Base-by-base conservation (phyloP, 1,140 invertebrate genomes). In the Sitophilus oryzae region DNA sequence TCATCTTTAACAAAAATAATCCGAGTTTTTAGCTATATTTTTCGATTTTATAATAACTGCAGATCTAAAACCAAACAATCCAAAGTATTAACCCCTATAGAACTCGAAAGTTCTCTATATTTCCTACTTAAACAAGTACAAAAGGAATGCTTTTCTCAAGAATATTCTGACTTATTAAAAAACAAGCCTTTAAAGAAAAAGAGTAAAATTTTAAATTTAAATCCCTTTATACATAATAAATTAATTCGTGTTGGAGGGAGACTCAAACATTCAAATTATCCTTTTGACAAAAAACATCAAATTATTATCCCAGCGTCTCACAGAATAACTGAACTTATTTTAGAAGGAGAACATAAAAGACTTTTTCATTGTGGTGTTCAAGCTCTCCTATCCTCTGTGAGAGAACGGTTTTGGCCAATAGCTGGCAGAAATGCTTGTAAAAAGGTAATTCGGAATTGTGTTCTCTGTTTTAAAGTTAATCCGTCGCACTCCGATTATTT, bases 191-290 rank as follows among this genome's bases (percentile, higher is more conserved):
- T 60, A 10, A n/a, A 34, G n/a, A 40, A 25, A 6, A 57, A 46
- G 23, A 57, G 48, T 22, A 52, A 46, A 47, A 4, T 52, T 35
- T 23, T 34, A n/a, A 37, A 14, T 6, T 18, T 57, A 20, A 45
- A 21, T 14, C 61, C 66, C 9, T 63, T 66, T 48, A n/a, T 68
- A 1, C 52, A 61, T 34, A 45, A 42, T 9, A 22, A 25, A 15
- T 11, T 67, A 3, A 23, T 69, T 2, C 16, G 62, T n/a, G 62
- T 70, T 8, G 64, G 67, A 16, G 64, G 67, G 16, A 48, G 66
- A 49, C 35, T 66, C 2, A 6, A 42, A 18, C 49, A 67, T n/a
- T 44, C 61, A 9, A 30, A 36, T 10, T 23, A 56, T 15, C 8
- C 52, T 8, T 55, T 37, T 40, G 41, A 58, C 14, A 45, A 54